Evolutionary conservation across 2,888 invertebrate species (phyloP), one percentile per base, ranked within the genome.

Genomic region (Oxytorus armatus): DNA sequence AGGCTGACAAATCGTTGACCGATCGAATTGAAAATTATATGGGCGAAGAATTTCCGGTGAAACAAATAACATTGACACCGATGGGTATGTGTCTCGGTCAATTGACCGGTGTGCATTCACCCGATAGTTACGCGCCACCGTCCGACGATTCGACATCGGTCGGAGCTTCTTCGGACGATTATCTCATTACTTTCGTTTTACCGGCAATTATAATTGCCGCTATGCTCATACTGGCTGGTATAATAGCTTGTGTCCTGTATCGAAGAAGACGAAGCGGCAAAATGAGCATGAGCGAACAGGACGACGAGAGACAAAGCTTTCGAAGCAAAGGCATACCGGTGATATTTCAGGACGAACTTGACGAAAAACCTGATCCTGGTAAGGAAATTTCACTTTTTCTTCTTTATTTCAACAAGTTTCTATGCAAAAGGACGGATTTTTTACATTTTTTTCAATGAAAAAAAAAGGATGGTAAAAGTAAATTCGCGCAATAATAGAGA

Each of bases 281-380:
- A 93, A 95, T 96, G 96, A 95, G 95, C 87, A 93, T 96, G 79
- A 95, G 95, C 88, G 95, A 96, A 92, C 95, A 95, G 92, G 96
- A 97, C 88, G 97, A 97, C 88, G 97, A 97, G 85, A 94, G 96
- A 16, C 96, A 96, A 90, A 96, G 96, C 83, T 96, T 97, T 93
- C 95, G 96, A 61, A 96, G 96, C 86, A 96, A 96, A 91, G 94
- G 94, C 65, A 98, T 98, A 87, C 99, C 99, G 0, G 98, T 99
- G 44, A 99, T 99, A 89, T 98, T 99, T 92, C 97, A 97, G 92
- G 98, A 99, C 92, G 99, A 99, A 92, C 93, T 99, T 51, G 98
- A 98, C 86, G 98, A 98, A 88, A 96, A 98, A 87, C 97, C 96
- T 0, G 97, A 97, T 91, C 96, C 97, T 18, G 96, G 92, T 91